A percentile compares a stretch with the other conserved stretches of the same genome.
phyloP scores from a whole-genome alignment of 2,113 vertebrate species.

The Suricata suricatta region DNA sequence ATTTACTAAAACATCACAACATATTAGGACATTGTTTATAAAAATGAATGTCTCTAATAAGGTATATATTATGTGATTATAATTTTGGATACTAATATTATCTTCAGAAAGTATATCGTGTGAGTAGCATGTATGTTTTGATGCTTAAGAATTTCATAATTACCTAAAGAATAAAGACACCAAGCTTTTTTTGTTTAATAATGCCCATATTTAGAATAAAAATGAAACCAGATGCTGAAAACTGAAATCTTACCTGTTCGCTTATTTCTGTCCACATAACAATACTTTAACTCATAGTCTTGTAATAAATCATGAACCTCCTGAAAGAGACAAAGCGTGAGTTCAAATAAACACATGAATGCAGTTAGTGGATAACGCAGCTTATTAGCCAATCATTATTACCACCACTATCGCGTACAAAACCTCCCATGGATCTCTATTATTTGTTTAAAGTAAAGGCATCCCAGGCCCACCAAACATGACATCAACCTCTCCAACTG shows the following conservation, averaged over 20 bases:
- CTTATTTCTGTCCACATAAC: conserved; percentile 99
- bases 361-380: not conserved
- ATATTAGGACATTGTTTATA: not conserved
- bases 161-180: not conserved
- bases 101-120: not conserved
- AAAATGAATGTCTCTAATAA: not conserved
- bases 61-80: not conserved
- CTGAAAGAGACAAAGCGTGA: conserved; percentile 82
- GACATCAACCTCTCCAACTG: not conserved
- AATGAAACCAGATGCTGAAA: not conserved
- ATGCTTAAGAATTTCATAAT: not conserved
- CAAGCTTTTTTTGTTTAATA: not conserved
- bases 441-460: not conserved
- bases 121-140: not conserved
- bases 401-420: not conserved
- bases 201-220: not conserved
- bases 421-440: not conserved
- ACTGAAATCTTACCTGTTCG: conserved; percentile 92
- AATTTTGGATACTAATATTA: not conserved
- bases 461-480: not conserved
- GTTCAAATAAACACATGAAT: not conserved
- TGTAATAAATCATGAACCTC: conserved; percentile 96
- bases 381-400: not conserved
- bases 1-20: not conserved
- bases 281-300: conserved; percentile 97